Base-by-base conservation (phyloP, 2,797 vertebrate genomes). In the Gymnocypris eckloni region DNA sequence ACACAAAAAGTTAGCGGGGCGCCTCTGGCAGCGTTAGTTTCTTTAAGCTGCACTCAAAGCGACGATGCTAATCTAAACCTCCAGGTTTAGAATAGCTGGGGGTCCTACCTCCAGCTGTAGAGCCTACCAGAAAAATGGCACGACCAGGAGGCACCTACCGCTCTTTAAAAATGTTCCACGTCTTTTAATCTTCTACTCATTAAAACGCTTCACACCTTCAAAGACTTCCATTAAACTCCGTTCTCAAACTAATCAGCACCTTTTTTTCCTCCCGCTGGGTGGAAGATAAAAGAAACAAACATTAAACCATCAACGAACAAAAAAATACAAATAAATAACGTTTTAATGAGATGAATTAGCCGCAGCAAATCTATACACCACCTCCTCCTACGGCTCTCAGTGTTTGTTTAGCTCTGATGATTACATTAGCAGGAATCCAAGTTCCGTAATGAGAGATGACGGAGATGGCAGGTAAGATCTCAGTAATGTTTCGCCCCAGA, bases 351-450 rank as follows among this genome's bases (percentile, higher is more conserved):
- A 82, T 1, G 18, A 84, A 75, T 54, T 79, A 45, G n/a, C 39
- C 2, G 4, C 37, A 67, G 64, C 56, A 84, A 50, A 79, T 11
- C 9, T 48, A 79, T 70, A 52, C 10, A 69, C 45, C 20, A 25
- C 50, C 45, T 64, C 39, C 7, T 48, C 25, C 28, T 43, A 12
- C 45, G 3, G 37, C 76, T 54, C 25, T 77, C 73, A 80, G 82
- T 82, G 84, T 83, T 70, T 61, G 37, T 72, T 76, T 87, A 72
- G 41, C 16, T 83, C 73, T 61, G 41, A 45, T 90, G 84, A 93
- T 92, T 92, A 90, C 91, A 92, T 92, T 71, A 79, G 78, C 77
- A 61, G 12, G 33, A 72, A 72, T 61, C 33, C 20, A 22, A 79
- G 67, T 72, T 72, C 80, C 8, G 6, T 80, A 79, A 80, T 39